Evolutionary conservation across 1,140 invertebrate genomes (phyloP), one percentile per base, ranked within the genome.

Genomic region (Drosophila miranda): DNA sequence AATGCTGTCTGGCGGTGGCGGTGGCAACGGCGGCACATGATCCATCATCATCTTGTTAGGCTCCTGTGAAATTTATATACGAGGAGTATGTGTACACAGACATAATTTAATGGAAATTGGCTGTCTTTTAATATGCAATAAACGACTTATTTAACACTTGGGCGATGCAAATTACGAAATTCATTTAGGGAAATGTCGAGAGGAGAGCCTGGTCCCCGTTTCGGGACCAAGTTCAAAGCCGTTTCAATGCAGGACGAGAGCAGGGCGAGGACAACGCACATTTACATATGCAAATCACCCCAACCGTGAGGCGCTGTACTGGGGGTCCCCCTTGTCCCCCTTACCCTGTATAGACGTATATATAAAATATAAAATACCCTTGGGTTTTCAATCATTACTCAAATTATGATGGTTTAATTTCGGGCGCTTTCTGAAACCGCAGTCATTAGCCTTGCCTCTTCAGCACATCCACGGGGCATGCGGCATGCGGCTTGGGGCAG

Each of bases 331-430:
- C 19, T 19, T 19, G 19, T 19, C 19, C 19, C 19, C 19, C 2
- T 19, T 19, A 23, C 23, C 23, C 23, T 5, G 23, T 34, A 54
- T 44, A 52, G 54, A 19, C 1, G 23, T 23, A 66, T 64, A 62
- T 69, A 59, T 74, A 2, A 68, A 53, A 67, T 59, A 45, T 41
- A 41, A 66, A 52, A 86, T 80, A 86, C 81, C 81, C 81, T 80
- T 86, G 81, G 81, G 81, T 84, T 84, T 84, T 84, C 81, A 84
- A 84, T 84, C 81, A 84, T 84, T 81, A 86, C 81, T 81, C 73
- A 84, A 84, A 86, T 84, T 84, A 84, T 86, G 73, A 84, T 77
- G 80, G 79, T 84, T 83, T 84, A 84, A 83, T 83, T 83, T 80
- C 63, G 34, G 64, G 41, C 68, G 80, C 80, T 83, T 55, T 58